phyloP scores from a whole-genome alignment of 2,113 vertebrate genomes.

The Nycticebus coucang region DNA sequence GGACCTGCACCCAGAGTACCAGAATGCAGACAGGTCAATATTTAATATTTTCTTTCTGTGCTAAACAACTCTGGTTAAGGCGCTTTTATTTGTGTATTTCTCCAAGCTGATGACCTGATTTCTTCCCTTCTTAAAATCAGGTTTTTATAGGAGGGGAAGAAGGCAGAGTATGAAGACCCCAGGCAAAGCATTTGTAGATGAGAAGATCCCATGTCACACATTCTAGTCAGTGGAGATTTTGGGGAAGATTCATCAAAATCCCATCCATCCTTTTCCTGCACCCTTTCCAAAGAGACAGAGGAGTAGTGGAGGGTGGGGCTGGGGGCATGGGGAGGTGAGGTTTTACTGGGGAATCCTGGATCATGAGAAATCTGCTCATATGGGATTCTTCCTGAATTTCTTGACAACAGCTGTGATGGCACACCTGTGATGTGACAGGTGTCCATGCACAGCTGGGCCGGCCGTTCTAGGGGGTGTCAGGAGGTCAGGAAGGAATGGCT shows the following conservation, averaged over 20 bases:
- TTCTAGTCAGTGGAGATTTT: background rate
- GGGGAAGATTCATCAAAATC: background rate
- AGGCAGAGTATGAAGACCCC: no score
- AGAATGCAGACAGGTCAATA: constrained; percentile 66
- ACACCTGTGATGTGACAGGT: rapidly evolving
- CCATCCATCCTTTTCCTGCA: background rate
- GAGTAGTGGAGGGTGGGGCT: background rate
- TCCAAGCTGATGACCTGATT: background rate
- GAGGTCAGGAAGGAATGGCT: no score
- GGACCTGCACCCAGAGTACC: constrained; percentile 68
- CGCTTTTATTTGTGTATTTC: background rate
- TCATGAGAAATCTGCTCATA: rapidly evolving
- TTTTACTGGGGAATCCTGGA: background rate
- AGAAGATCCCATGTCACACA: background rate
- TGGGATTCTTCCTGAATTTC: background rate
- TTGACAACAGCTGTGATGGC: background rate
- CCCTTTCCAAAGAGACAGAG: background rate
- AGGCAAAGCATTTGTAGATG: background rate
- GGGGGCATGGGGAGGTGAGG: rapidly evolving
- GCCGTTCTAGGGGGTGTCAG: background rate
- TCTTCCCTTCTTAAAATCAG: background rate
- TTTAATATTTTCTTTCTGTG: constrained; percentile 68
- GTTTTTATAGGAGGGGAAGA: background rate
- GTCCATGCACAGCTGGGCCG: background rate
- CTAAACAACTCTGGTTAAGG: constrained; percentile 53